These are phyloP conservation scores for Gymnorhina tibicen DNA, from an alignment of 2,113 vertebrate species.

Conservation along the genomic window DNA sequence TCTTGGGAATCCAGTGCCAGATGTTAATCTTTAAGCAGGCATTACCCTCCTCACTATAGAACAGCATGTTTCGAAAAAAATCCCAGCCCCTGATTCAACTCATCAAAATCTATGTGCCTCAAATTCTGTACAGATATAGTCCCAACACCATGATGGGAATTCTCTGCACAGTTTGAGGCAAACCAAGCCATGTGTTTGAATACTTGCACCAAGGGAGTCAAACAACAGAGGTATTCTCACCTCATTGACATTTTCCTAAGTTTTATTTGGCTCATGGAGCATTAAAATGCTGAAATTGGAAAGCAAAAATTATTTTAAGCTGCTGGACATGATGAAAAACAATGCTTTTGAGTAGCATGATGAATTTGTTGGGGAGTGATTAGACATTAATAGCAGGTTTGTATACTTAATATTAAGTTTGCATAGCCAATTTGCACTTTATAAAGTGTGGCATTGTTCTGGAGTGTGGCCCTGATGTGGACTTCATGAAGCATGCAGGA, in stretches of 20 bases:
- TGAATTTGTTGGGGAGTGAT: neutral
- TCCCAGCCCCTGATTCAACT: neutral
- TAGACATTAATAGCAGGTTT: neutral
- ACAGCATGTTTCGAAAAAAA: neutral
- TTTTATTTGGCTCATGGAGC: slow-evolving; percentile 21
- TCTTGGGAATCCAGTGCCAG: neutral
- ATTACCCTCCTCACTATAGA: neutral
- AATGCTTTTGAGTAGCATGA: neutral
- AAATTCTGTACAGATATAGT: neutral
- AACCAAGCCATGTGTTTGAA: neutral
- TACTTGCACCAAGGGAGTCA: neutral
- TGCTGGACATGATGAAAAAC: neutral
- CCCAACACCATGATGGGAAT: neutral
- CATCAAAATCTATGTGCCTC: neutral
- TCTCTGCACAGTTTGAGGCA: neutral
- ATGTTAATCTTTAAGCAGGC: neutral
- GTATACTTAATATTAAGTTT: slow-evolving; percentile 13
- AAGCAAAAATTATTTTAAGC: neutral
- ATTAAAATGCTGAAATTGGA: neutral
- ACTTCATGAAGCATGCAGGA: slow-evolving; percentile 2
- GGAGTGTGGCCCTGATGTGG: neutral
- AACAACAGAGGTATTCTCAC: slow-evolving; percentile 8
- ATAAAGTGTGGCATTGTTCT: slow-evolving; percentile 30
- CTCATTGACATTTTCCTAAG: neutral
- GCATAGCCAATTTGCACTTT: slow-evolving; percentile 20